Evolutionary conservation across 1,140 invertebrate genomes (phyloP).

Genomic region (Cotesia typhae): DNA sequence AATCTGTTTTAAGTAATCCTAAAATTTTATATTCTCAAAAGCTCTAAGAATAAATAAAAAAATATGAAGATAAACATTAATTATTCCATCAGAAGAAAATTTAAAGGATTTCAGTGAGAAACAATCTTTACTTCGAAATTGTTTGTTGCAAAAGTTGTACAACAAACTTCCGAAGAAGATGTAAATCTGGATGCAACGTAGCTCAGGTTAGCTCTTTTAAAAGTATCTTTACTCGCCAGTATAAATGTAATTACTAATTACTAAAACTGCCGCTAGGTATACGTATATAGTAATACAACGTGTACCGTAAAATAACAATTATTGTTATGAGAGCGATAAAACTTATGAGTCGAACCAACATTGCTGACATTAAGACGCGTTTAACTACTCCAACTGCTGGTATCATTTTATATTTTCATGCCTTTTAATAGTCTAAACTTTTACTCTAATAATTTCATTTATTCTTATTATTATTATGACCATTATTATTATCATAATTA

Average conservation of each 20-base stretch:
- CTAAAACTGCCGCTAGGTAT: slow-evolving; percentile 16
- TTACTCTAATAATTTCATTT: too few relatives aligned
- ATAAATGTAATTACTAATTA: slow-evolving; percentile 13
- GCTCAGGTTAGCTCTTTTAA: background rate
- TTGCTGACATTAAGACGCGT: background rate
- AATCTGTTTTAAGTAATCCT: background rate
- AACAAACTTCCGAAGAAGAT: slow-evolving; percentile 9
- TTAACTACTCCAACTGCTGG: too few relatives aligned
- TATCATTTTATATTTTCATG: too few relatives aligned
- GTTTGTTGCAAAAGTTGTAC: background rate
- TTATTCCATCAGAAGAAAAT: too few relatives aligned
- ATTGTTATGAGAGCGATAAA: slow-evolving; percentile 22
- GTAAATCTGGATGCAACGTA: background rate
- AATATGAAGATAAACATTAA: too few relatives aligned
- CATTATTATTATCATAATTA: too few relatives aligned
- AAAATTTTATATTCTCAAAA: too few relatives aligned
- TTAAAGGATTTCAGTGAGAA: too few relatives aligned
- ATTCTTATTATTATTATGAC: too few relatives aligned
- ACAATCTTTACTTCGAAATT: background rate
- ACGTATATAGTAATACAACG: background rate
- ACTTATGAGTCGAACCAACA: slow-evolving; percentile 15
- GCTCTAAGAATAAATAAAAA: too few relatives aligned
- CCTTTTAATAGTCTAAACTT: too few relatives aligned
- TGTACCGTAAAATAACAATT: slow-evolving; percentile 23
- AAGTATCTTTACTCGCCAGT: slow-evolving; percentile 1